phyloP scores from a whole-genome alignment of 2,888 invertebrate genomes.

The Chrysolina americana region DNA sequence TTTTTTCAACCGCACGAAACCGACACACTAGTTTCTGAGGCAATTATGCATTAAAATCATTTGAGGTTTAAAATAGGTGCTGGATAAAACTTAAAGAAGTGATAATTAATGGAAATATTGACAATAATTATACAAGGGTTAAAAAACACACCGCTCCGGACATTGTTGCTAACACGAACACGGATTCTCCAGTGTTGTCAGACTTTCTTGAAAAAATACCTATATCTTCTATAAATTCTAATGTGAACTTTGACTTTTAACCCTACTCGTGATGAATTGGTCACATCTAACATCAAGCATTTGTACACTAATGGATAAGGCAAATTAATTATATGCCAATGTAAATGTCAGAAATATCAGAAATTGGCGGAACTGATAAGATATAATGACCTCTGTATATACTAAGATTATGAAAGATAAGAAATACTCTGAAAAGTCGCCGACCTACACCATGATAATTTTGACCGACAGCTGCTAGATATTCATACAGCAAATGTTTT shows the following conservation, averaged over 20 bases:
- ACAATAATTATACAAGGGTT: slow-evolving; percentile 54
- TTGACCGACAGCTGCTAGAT: too few relatives aligned
- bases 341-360: too few relatives aligned
- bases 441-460: too few relatives aligned
- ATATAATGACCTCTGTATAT: too few relatives aligned
- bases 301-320: too few relatives aligned
- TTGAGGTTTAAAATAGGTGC: slow-evolving; percentile 23
- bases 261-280: not conserved
- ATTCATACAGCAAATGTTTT: too few relatives aligned
- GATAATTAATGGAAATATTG: slow-evolving; percentile 46
- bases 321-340: too few relatives aligned
- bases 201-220: not conserved
- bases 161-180: slow-evolving; percentile 19
- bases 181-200: slow-evolving; percentile 12
- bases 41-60: not conserved
- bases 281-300: not conserved
- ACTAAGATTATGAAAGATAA: too few relatives aligned
- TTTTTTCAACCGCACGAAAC: slow-evolving; percentile 21
- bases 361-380: too few relatives aligned
- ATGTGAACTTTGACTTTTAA: not conserved
- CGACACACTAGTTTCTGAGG: slow-evolving; percentile 8
- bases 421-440: too few relatives aligned
- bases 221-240: not conserved
- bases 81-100: slow-evolving; percentile 24
- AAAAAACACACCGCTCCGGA: slow-evolving; percentile 52